Conservation (phyloP, 2,797 vertebrate species). For the Benthosema pterotum region DNA sequence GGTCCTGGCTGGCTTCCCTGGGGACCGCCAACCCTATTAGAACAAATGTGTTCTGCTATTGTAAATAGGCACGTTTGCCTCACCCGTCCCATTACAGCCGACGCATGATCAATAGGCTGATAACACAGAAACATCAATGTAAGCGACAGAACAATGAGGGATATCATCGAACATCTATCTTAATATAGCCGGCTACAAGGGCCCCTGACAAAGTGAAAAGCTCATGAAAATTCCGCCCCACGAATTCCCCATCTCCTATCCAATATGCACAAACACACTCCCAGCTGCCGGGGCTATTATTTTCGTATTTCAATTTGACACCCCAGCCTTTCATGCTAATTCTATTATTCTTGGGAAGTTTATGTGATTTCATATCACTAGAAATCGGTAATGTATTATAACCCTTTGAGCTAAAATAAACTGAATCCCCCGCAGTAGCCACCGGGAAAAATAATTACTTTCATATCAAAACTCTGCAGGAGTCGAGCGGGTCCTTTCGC, state of each 20-base stretch:
- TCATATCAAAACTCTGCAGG: conserved; percentile 99
- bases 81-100: conserved; percentile 99
- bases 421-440: conserved; percentile 98
- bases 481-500: conserved; percentile 97
- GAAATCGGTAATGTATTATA: conserved; percentile 99
- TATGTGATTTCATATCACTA: conserved; percentile 99
- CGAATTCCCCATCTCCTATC: conserved; percentile 94
- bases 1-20: conserved; percentile 90
- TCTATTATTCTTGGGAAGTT: conserved; percentile 99
- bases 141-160: conserved; percentile 99
- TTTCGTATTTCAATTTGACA: conserved; percentile 99
- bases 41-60: conserved; percentile 99
- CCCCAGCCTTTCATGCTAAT: conserved; percentile 99
- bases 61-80: conserved; percentile 98
- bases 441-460: conserved; percentile 99
- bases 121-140: conserved; percentile 99
- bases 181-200: conserved; percentile 99
- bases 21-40: conserved; percentile 98
- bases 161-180: conserved; percentile 99
- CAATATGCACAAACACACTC: conserved; percentile 98
- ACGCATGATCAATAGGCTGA: conserved; percentile 99
- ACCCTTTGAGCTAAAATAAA: conserved; percentile 98
- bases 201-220: conserved; percentile 93
- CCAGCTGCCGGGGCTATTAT: conserved; percentile 99
- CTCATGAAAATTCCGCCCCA: conserved; percentile 99